phyloP scores from a whole-genome alignment of 1,140 invertebrate species.

The Pemphigus obesinymphae region DNA sequence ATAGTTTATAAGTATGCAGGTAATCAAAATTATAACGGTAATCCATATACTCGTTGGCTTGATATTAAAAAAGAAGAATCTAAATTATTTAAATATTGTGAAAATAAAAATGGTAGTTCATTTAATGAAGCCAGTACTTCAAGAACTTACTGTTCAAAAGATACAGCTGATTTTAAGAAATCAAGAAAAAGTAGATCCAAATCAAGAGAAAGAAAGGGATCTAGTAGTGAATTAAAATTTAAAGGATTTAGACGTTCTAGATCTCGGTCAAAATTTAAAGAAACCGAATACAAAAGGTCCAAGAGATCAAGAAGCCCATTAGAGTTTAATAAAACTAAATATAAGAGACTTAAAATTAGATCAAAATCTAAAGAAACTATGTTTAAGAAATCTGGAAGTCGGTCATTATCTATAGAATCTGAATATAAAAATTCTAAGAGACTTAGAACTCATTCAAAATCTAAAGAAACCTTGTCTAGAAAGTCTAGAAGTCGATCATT shows the following conservation, averaged over 20 bases:
- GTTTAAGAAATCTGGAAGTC: not conserved
- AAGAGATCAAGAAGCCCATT: not conserved
- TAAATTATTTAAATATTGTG: not conserved
- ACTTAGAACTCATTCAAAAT: not conserved
- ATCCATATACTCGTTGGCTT: conserved; percentile 36
- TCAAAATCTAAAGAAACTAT: not conserved
- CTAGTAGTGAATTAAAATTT: not conserved
- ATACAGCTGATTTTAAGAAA: not conserved
- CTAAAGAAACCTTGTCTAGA: not conserved
- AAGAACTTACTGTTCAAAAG: not conserved
- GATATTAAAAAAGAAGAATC: conserved; percentile 30
- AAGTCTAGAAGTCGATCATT: not conserved
- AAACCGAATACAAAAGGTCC: not conserved
- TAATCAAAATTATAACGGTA: not conserved
- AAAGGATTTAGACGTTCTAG: conserved; percentile 6
- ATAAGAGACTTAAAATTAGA: not conserved
- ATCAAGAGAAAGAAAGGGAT: not conserved
- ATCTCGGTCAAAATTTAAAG: not conserved
- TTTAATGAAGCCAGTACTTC: not conserved
- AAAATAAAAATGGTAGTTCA: not conserved
- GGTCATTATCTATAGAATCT: not conserved
- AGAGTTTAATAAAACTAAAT: not conserved
- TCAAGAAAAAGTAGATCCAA: not conserved
- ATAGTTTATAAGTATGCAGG: conserved; percentile 6
- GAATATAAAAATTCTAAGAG: not conserved